Evolutionary conservation across 1,140 invertebrate genomes (phyloP).

Genomic region (Drosophila serrata): DNA sequence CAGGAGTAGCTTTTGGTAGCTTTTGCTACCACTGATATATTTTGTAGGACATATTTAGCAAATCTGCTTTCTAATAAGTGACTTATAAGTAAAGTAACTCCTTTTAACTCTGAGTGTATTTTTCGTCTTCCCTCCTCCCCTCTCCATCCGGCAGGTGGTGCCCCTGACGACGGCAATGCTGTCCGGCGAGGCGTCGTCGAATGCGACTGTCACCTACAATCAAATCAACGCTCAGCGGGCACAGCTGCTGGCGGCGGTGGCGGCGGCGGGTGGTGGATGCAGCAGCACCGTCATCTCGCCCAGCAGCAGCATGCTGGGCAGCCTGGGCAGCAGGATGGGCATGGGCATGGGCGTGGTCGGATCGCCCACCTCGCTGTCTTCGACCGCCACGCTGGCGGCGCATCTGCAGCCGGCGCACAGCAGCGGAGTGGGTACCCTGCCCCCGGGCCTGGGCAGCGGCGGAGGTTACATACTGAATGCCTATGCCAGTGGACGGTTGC

Average conservation of each 20-base stretch:
- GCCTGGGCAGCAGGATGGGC: conserved; percentile 52
- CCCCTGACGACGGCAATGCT: conserved; percentile 61
- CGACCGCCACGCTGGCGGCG: conserved; percentile 64
- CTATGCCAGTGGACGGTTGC: conserved; percentile 60
- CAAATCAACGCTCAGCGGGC: conserved; percentile 77
- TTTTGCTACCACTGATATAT: no score
- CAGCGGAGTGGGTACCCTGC: conserved; percentile 73
- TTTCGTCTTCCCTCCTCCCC: background rate
- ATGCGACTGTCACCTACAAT: conserved; percentile 76
- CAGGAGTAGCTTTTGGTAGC: no score
- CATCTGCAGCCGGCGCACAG: conserved; percentile 66
- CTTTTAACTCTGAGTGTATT: background rate
- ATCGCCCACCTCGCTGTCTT: conserved; percentile 74
- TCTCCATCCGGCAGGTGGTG: conserved; percentile 56
- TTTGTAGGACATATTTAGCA: no score
- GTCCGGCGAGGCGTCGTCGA: conserved; percentile 59
- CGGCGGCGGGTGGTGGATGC: conserved; percentile 67
- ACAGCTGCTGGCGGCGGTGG: conserved; percentile 72
- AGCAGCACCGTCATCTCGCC: conserved; percentile 78
- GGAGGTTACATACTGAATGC: conserved; percentile 77
- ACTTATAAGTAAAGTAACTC: no score
- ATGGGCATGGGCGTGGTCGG: conserved; percentile 53
- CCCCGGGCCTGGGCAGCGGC: conserved; percentile 75
- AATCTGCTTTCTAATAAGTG: no score
- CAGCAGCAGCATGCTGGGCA: conserved; percentile 69